Evolutionary conservation across 2,113 vertebrate genomes (phyloP), one percentile per base, ranked within the genome.

Genomic region (Melanostigma gelatinosum): DNA sequence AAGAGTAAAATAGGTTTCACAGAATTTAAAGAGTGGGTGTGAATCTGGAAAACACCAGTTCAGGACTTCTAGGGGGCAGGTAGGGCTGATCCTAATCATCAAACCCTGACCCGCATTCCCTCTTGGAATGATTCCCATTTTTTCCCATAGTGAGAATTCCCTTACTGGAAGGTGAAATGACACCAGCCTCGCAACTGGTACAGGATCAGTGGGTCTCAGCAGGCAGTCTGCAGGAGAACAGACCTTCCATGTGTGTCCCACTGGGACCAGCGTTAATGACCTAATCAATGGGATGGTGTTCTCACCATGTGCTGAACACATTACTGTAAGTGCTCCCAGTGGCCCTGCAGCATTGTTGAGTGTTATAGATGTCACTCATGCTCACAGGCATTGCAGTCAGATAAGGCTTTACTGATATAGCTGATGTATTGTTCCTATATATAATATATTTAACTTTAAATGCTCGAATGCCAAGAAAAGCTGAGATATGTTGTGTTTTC

Each of bases 271-370:
- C 34, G 34, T 76, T 80, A 87, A 84, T 86, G 62, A 83, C 74
- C 78, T 82, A 87, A 91, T 81, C 71, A 83, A 74, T 88, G 44
- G 50, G 48, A 78, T n/a, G 42, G 55, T 40, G 18, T 78, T 86
- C 74, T 71, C 74, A 64, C 60, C 8, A 34, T 55, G 63, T 46
- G 61, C 55, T 70, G 32, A 85, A 81, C 73, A 74, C 50, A 78
- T 90, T 77, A 72, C 34, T 66, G 13, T 62, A 66, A 89, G 75
- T 86, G 67, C 74, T 87, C 77, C 69, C 65, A 54, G 58, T 6
- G 60, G 73, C 42, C 72, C 9, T 8, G 16, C 50, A 50, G 52
- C 40, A 0, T 55, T 15, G 40, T 67, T n/a, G 60, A 12, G 0
- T 22, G 4, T 62, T 67, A 71, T 73, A 82, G 69, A 68, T 78